Conservation (phyloP, 2,797 vertebrate genomes). For the Premnoplex brunnescens region DNA sequence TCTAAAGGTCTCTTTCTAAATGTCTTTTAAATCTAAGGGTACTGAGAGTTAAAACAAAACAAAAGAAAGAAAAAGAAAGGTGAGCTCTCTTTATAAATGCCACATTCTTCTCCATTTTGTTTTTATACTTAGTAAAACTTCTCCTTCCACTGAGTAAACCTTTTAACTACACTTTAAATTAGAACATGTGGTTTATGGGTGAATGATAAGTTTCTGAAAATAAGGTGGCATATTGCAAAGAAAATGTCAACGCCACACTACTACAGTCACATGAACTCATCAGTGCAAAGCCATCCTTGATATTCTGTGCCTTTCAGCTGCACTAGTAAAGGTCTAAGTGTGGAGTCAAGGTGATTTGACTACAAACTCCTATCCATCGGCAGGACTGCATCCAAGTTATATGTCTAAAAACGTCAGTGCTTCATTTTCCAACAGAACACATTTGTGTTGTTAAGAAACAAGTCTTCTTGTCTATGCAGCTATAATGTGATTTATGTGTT, state of each 20-base stretch:
- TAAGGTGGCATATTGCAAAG: background rate
- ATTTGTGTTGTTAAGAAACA: background rate
- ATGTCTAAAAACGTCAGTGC: background rate
- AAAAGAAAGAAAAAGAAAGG: background rate
- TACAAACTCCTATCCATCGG: background rate
- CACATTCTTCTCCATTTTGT: conserved; percentile 29
- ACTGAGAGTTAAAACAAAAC: conserved; percentile 10
- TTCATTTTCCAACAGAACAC: background rate
- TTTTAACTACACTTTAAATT: conserved; percentile 1
- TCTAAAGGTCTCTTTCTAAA: conserved; percentile 24
- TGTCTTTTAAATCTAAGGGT: conserved; percentile 20
- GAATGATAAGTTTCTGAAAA: conserved; percentile 41
- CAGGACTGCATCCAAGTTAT: background rate
- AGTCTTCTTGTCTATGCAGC: background rate
- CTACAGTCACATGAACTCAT: background rate
- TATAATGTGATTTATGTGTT: background rate
- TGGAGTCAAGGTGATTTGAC: background rate
- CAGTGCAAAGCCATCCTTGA: background rate
- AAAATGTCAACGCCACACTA: background rate
- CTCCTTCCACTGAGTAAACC: conserved; percentile 6
- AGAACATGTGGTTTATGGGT: conserved; percentile 7
- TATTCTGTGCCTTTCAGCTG: background rate
- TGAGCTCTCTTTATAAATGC: background rate
- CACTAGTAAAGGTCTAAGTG: background rate
- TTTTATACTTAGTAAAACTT: conserved; percentile 53